Evolutionary conservation across 2,888 invertebrate species (phyloP).

Genomic region (Limnephilus rhombicus): DNA sequence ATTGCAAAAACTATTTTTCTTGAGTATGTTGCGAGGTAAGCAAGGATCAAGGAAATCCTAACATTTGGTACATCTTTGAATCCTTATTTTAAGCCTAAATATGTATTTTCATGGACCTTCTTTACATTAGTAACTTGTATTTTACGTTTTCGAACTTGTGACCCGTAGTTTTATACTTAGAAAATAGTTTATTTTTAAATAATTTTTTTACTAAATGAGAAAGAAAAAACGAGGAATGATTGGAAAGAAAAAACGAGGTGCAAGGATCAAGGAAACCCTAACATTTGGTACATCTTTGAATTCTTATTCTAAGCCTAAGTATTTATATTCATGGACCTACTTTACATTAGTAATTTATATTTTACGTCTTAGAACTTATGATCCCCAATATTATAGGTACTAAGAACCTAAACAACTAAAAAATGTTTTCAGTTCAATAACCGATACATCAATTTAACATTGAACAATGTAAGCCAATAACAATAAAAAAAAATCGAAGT

Average conservation of each 20-base stretch:
- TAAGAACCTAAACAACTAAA: background rate
- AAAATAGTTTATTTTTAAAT: too few species aligned
- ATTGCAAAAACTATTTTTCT: background rate
- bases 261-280: too few species aligned
- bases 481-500: background rate
- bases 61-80: background rate
- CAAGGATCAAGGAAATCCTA: background rate
- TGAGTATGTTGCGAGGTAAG: background rate
- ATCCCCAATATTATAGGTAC: too few species aligned
- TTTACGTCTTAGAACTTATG: too few species aligned
- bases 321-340: too few species aligned
- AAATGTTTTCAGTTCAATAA: background rate
- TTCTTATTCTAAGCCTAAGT: too few species aligned
- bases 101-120: too few species aligned
- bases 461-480: background rate
- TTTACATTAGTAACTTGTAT: background rate
- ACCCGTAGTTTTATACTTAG: background rate
- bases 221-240: too few species aligned
- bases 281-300: too few species aligned
- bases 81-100: background rate
- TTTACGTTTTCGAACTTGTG: background rate
- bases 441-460: background rate
- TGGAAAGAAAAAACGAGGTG: too few species aligned
- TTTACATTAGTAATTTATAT: too few species aligned
- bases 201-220: too few species aligned